phyloP scores from a whole-genome alignment of 2,888 invertebrate species.

The Zele albiditarsus region DNA sequence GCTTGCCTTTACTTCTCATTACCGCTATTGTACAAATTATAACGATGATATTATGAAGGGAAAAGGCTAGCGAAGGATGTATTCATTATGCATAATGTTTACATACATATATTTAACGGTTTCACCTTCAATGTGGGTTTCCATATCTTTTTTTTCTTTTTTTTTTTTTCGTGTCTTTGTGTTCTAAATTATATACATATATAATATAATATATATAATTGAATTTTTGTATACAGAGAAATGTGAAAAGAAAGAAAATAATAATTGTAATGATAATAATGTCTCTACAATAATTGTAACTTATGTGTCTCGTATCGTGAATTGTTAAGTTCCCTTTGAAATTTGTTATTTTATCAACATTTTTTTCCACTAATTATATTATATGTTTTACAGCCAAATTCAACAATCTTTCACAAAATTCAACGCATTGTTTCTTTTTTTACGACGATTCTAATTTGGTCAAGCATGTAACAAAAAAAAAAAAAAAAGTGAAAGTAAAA shows the following conservation, averaged over 20 bases:
- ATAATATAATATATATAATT: too few species aligned
- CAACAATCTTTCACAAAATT: slow-evolving; percentile 68
- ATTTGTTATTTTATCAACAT: slow-evolving; percentile 46
- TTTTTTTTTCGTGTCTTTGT: slow-evolving; percentile 32
- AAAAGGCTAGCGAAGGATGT: slow-evolving; percentile 13
- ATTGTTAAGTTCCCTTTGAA: slow-evolving; percentile 52
- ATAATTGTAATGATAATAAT: slow-evolving; percentile 59
- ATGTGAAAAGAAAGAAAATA: slow-evolving; percentile 55
- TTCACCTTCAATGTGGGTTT: slow-evolving; percentile 30
- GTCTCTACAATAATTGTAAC: slow-evolving; percentile 21
- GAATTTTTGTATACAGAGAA: slow-evolving; percentile 68
- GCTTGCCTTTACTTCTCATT: slow-evolving; percentile 58
- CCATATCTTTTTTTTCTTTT: slow-evolving; percentile 42
- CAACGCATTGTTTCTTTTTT: slow-evolving; percentile 59
- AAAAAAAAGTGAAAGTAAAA: slow-evolving; percentile 22
- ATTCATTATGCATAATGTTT: slow-evolving; percentile 41
- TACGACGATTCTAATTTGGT: neutral
- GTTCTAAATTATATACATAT: slow-evolving; percentile 46
- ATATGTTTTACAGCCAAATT: slow-evolving; percentile 71
- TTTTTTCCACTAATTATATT: slow-evolving; percentile 56
- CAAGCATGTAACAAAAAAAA: slow-evolving; percentile 21
- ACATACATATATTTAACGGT: slow-evolving; percentile 50
- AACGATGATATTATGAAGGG: slow-evolving; percentile 42
- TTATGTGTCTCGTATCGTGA: slow-evolving; percentile 66
- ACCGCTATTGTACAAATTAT: slow-evolving; percentile 49